Evolutionary conservation across 2,113 vertebrate species (phyloP).

Genomic region (Azemiops feae): DNA sequence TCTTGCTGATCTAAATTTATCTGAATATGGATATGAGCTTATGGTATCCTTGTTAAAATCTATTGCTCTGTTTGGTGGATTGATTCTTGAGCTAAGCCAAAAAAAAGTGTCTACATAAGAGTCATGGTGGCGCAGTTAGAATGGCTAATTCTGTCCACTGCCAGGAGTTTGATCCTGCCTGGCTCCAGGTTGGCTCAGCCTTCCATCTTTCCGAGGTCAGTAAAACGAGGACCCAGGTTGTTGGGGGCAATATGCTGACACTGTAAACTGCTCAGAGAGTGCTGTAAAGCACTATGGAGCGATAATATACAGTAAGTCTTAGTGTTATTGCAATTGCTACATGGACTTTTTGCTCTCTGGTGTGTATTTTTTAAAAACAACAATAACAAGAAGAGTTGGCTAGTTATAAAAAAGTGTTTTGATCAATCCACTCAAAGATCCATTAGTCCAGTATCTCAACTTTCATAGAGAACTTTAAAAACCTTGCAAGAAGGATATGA

Average conservation of each 20-base stretch:
- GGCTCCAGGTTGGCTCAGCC: not conserved
- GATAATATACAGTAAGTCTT: not conserved
- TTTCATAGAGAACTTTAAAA: not conserved
- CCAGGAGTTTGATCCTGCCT: not conserved
- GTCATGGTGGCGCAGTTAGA: not conserved
- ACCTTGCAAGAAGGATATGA: not conserved
- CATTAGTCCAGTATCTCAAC: not conserved
- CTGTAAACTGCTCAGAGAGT: not conserved
- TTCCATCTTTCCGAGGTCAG: not conserved
- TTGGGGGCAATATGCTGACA: not conserved
- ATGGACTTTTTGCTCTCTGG: not conserved
- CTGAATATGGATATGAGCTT: not conserved
- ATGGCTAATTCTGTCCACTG: not conserved
- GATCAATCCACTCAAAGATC: not conserved
- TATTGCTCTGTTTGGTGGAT: not conserved
- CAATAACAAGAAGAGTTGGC: not conserved
- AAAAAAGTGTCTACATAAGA: not conserved
- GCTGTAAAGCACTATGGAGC: not conserved
- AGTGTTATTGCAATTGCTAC: not conserved
- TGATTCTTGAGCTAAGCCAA: not conserved
- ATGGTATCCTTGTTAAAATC: not conserved
- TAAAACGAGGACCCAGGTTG: not conserved
- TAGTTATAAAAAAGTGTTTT: not conserved
- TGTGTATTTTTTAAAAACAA: not conserved
- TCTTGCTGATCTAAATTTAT: not conserved